Percentiles rank a stretch among this genome's conserved stretches.
Conservation (phyloP, 2,888 invertebrate species). For the Acleris holmiana region DNA sequence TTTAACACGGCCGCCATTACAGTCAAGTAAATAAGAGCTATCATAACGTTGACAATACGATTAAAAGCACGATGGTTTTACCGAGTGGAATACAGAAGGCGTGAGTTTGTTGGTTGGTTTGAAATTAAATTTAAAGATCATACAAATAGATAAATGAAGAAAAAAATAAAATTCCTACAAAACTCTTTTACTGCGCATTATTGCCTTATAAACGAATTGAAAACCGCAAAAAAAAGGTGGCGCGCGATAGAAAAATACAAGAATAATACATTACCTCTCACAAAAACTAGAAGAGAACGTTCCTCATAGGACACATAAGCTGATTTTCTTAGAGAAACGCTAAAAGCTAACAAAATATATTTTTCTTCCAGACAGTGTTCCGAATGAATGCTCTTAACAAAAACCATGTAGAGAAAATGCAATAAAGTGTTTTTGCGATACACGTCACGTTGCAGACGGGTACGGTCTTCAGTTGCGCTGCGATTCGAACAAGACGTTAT, state of each 20-base stretch:
- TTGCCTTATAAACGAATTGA: too few relatives aligned
- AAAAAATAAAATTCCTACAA: too few relatives aligned
- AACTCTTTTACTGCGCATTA: too few relatives aligned
- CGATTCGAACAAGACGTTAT: slow-evolving; percentile 3
- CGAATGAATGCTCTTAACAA: slow-evolving; percentile 32
- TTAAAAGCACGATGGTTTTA: too few relatives aligned
- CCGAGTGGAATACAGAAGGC: too few relatives aligned
- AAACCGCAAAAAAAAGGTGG: not conserved
- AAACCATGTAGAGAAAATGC: slow-evolving; percentile 29
- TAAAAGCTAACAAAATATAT: slow-evolving; percentile 18
- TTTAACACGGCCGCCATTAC: too few relatives aligned
- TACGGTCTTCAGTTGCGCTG: slow-evolving; percentile 2
- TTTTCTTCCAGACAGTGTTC: slow-evolving; percentile 15
- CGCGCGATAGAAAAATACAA: slow-evolving; percentile 13
- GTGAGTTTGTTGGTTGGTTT: too few relatives aligned
- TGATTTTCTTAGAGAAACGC: slow-evolving; percentile 2
- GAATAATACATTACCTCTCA: slow-evolving; percentile 3
- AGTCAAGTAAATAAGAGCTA: too few relatives aligned
- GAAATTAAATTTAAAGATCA: too few relatives aligned
- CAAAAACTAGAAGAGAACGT: slow-evolving; percentile 23
- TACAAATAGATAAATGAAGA: too few relatives aligned
- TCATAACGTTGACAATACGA: too few relatives aligned
- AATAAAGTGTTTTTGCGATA: slow-evolving; percentile 18
- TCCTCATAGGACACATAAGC: slow-evolving; percentile 15
- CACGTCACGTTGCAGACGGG: slow-evolving; percentile 13